Evolutionary conservation across 2,113 vertebrate genomes (phyloP), one percentile per base, ranked within the genome.

Genomic region (Indicator indicator): DNA sequence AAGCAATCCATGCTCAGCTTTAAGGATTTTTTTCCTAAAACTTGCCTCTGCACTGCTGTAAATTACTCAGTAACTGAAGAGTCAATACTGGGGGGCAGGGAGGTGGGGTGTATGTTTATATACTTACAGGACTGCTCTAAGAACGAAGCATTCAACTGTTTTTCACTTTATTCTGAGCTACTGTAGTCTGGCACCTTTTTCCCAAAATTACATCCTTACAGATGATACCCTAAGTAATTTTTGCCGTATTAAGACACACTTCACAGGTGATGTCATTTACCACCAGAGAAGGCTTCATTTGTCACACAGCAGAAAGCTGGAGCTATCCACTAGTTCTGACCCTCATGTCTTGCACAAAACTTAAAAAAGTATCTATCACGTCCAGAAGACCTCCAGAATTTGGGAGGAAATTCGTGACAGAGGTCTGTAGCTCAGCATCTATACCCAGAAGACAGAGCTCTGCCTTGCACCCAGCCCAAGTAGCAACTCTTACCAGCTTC

Each of bases 171-270:
- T 52, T 48, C 64, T 70, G 56, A 88, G 65, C 32, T 83, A 59
- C 36, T 70, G 52, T 50, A 63, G 64, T 56, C 79, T 86, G 40
- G 40, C 56, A 92, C 55, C 40, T 72, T 72, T 80, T 70, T 55
- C 54, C 75, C 77, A 94, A 95, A 90, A 74, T 86, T 76, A 90
- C 69, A 65, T 71, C 12, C 33, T 86, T 95, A 88, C 40, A 83
- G 52, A 74, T 83, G 60, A 86, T 89, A 69, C 63, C 48, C 48
- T 27, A 79, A 82, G 81, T 44, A 69, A 78, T 93, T 82, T 52
- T 59, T 85, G 64, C 52, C 83, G 55, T 50, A 83, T 19, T 68
- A 86, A 80, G 46, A 48, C 54, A 78, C 32, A 20, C n/a, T 71
- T 76, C 63, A 54, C 4, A 36, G 59, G 9, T 69, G 50, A 75